Conservation (phyloP, 2,888 invertebrate genomes). For the Melanchra persicariae region DNA sequence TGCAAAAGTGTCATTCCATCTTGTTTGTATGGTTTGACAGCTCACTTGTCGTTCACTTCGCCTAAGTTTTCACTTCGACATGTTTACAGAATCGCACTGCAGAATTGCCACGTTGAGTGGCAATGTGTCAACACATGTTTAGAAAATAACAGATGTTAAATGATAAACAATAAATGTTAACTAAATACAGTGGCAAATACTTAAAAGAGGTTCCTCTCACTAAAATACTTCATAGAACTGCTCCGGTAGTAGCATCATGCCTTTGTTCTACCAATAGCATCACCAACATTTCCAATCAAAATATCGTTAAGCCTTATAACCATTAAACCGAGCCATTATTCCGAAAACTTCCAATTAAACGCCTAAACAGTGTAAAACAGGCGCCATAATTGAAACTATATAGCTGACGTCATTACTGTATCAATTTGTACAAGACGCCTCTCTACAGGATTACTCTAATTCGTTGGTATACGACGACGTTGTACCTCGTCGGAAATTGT, state of each 20-base stretch:
- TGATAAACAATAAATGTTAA: no score
- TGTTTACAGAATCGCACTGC: no score
- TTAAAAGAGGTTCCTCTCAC: not conserved
- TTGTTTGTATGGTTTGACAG: no score
- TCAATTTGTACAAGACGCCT: slow-evolving; percentile 47
- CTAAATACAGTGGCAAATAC: not conserved
- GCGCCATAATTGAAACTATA: slow-evolving; percentile 40
- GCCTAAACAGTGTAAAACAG: slow-evolving; percentile 36
- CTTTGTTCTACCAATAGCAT: not conserved
- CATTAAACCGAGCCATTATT: slow-evolving; percentile 39
- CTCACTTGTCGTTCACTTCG: no score
- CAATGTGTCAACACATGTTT: no score
- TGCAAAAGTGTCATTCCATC: no score
- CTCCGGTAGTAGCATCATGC: no score
- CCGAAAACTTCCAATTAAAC: slow-evolving; percentile 41
- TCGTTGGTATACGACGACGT: slow-evolving; percentile 14
- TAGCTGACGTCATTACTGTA: slow-evolving; percentile 35
- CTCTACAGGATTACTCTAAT: slow-evolving; percentile 39
- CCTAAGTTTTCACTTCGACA: no score
- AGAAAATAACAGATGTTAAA: no score
- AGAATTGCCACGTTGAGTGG: no score
- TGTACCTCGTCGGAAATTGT: not conserved
- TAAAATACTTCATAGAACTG: not conserved
- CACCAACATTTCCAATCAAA: slow-evolving; percentile 40
- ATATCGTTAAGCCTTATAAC: slow-evolving; percentile 26